A percentile compares a stretch with the other conserved stretches of the same genome.
These are phyloP conservation scores for Drepanosiphum platanoidis DNA, from an alignment of 2,888 invertebrate species.

Conservation along the genomic window DNA sequence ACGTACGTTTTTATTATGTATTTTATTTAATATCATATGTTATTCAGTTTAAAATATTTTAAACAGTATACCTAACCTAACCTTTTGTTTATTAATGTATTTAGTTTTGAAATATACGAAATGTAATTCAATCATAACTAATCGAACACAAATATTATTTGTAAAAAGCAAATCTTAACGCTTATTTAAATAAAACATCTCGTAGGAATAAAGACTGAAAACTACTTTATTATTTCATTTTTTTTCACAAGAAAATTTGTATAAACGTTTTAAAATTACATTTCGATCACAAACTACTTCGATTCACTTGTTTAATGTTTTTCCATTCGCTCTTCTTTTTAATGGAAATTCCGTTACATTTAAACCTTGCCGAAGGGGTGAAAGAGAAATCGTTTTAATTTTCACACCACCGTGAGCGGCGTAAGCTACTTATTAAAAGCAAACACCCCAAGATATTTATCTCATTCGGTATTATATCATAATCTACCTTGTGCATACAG, in stretches of 20 bases:
- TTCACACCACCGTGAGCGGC: neutral
- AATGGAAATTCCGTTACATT: neutral
- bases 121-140: neutral
- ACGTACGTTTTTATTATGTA: too few relatives aligned
- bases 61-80: neutral
- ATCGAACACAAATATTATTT: neutral
- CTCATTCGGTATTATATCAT: slow-evolving; percentile 37
- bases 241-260: neutral
- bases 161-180: neutral
- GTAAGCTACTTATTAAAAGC: slow-evolving; percentile 54
- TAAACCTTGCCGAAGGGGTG: slow-evolving; percentile 43
- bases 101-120: neutral
- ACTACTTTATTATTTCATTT: neutral
- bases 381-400: slow-evolving; percentile 32
- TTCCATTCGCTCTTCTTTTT: neutral
- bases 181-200: neutral
- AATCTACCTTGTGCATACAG: slow-evolving; percentile 29
- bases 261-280: neutral
- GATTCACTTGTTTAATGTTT: neutral
- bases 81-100: neutral
- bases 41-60: neutral
- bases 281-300: neutral
- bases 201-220: neutral
- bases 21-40: too few relatives aligned
- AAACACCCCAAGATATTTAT: slow-evolving; percentile 51